Evolutionary conservation across 2,113 vertebrate genomes (phyloP).

Genomic region (Myocastor coypus): DNA sequence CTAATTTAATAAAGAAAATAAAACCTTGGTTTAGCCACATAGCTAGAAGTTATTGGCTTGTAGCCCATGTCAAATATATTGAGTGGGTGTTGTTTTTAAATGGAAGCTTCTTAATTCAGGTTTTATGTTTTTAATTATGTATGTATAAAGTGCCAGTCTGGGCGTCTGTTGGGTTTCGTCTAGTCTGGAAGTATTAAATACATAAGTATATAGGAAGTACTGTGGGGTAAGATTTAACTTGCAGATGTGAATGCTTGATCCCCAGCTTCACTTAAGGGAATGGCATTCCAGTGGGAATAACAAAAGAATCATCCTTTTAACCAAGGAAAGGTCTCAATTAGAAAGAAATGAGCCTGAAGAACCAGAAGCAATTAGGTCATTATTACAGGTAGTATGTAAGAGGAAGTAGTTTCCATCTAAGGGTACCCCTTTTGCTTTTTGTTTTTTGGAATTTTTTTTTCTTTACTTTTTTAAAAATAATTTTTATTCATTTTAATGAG

Average conservation of each 20-base stretch:
- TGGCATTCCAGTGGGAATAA: not conserved
- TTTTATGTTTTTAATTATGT: slow-evolving; percentile 72
- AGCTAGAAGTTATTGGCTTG: slow-evolving; percentile 49
- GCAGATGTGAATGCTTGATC: slow-evolving; percentile 19
- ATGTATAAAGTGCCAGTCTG: slow-evolving; percentile 58
- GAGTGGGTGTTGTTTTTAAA: slow-evolving; percentile 59
- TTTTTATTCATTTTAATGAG: no score
- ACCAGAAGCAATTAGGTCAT: not conserved
- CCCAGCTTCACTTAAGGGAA: not conserved
- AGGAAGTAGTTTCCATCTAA: not conserved
- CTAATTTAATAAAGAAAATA: slow-evolving; percentile 16
- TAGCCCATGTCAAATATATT: not conserved
- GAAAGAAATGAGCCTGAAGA: slow-evolving; percentile 38
- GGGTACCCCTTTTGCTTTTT: not conserved
- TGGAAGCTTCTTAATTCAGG: slow-evolving; percentile 66
- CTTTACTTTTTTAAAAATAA: no score
- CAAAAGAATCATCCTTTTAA: slow-evolving; percentile 2
- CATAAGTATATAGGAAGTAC: not conserved
- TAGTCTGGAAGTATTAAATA: slow-evolving; percentile 60
- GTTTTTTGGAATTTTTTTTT: no score
- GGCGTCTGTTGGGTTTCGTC: slow-evolving; percentile 16
- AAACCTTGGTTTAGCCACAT: slow-evolving; percentile 42
- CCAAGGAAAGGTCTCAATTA: slow-evolving; percentile 12
- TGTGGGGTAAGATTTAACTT: slow-evolving; percentile 12
- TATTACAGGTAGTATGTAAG: not conserved